Percentiles rank a stretch among this genome's conserved stretches.
Conservation (phyloP, 1,140 invertebrate genomes). For the Rhyacophila brunnea region DNA sequence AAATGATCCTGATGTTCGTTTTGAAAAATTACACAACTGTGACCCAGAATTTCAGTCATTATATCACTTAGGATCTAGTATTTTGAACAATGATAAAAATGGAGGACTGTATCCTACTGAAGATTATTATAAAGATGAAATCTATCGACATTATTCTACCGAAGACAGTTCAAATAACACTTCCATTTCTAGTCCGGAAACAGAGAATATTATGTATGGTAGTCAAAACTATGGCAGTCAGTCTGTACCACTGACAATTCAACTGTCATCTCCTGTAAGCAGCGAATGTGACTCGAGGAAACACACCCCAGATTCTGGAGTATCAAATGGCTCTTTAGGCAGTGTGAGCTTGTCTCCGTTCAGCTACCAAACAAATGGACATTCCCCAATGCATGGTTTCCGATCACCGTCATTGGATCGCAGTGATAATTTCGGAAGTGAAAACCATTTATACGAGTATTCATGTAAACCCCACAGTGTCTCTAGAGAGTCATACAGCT, state of each 20-base stretch:
- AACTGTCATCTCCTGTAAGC: background rate
- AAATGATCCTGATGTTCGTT: background rate
- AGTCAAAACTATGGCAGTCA: background rate
- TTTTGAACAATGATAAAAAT: background rate
- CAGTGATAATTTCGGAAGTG: background rate
- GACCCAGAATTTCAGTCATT: background rate
- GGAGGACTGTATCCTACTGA: too few species aligned
- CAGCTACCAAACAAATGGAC: background rate
- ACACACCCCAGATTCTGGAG: conserved; percentile 1
- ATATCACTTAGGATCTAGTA: background rate
- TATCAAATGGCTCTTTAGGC: background rate
- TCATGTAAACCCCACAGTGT: background rate
- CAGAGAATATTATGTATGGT: background rate
- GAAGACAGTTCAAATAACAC: background rate
- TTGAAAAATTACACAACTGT: background rate
- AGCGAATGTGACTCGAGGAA: background rate
- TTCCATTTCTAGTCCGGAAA: background rate
- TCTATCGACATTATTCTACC: too few species aligned
- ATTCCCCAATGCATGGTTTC: conserved; percentile 7
- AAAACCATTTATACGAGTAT: conserved; percentile 5
- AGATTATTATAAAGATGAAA: too few species aligned
- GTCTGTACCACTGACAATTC: background rate
- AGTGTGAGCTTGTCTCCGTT: background rate
- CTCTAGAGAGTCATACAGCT: conserved; percentile 7
- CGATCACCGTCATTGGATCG: conserved; percentile 3